Conservation (phyloP, 2,113 vertebrate genomes). For the Gopherus flavomarginatus region DNA sequence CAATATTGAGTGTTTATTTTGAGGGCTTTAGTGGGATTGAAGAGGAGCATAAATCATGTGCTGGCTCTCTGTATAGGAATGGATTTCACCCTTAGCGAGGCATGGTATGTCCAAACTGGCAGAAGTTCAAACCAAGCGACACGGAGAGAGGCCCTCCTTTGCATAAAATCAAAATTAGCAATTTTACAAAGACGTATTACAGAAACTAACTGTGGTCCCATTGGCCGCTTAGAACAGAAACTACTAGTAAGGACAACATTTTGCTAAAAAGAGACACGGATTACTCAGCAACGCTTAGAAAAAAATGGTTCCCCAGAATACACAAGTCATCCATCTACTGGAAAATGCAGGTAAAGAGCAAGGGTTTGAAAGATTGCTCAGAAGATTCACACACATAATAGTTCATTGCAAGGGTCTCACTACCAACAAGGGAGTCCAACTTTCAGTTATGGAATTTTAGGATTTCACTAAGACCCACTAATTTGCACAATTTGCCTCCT, state of each 20-base stretch:
- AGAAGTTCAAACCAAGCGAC: not conserved
- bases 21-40: not conserved
- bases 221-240: not conserved
- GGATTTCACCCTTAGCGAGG: not conserved
- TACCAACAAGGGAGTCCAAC: conserved; percentile 7
- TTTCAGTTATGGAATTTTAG: conserved; percentile 29
- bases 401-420: conserved; percentile 14
- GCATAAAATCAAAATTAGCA: conserved; percentile 17
- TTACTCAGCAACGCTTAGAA: conserved; percentile 18
- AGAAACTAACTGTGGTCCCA: not conserved
- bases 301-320: not conserved
- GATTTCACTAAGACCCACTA: not conserved
- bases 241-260: not conserved
- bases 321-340: not conserved
- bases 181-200: conserved; percentile 11
- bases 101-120: conserved; percentile 1
- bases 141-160: conserved; percentile 13
- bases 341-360: not conserved
- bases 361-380: not conserved
- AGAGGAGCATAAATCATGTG: not conserved
- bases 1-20: not conserved
- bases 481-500: conserved; percentile 41
- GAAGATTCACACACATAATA: not conserved
- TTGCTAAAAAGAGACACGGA: conserved; percentile 15
- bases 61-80: accelerated